phyloP scores from a whole-genome alignment of 2,797 vertebrate genomes.

The Thalassophryne amazonica region DNA sequence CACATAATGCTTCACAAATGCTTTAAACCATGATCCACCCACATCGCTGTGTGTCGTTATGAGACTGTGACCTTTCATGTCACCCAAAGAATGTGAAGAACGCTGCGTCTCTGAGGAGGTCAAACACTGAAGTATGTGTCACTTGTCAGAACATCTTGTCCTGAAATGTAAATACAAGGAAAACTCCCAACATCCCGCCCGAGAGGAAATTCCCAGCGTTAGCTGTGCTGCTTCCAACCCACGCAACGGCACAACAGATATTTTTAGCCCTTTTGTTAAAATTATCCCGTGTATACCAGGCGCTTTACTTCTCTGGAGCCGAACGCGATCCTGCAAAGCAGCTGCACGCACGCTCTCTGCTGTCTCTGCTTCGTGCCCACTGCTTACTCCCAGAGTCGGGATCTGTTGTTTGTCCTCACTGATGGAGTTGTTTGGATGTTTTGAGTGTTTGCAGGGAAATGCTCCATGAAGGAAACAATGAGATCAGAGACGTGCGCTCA shows the following conservation, averaged over 20 bases:
- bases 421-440: no score
- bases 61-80: not conserved
- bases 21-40: no score
- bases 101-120: not conserved
- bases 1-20: no score
- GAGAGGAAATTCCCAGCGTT: slow-evolving; percentile 65
- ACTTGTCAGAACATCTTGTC: slow-evolving; percentile 34
- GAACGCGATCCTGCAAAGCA: no score
- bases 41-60: no score
- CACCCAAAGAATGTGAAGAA: not conserved
- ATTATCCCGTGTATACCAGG: slow-evolving; percentile 35
- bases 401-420: no score
- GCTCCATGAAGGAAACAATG: slow-evolving; percentile 44
- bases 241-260: slow-evolving; percentile 58
- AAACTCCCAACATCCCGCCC: slow-evolving; percentile 57
- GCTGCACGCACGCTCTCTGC: no score
- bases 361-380: no score
- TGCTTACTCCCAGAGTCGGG: no score
- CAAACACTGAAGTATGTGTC: not conserved
- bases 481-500: slow-evolving; percentile 49
- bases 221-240: slow-evolving; percentile 43
- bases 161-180: slow-evolving; percentile 27
- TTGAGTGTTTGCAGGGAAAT: slow-evolving; percentile 51
- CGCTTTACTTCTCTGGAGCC: slow-evolving; percentile 28
- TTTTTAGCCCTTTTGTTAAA: slow-evolving; percentile 62